Percentiles rank a stretch among this genome's conserved stretches.
Conservation (phyloP, 2,113 vertebrate species). For the Pterocles orientalis region DNA sequence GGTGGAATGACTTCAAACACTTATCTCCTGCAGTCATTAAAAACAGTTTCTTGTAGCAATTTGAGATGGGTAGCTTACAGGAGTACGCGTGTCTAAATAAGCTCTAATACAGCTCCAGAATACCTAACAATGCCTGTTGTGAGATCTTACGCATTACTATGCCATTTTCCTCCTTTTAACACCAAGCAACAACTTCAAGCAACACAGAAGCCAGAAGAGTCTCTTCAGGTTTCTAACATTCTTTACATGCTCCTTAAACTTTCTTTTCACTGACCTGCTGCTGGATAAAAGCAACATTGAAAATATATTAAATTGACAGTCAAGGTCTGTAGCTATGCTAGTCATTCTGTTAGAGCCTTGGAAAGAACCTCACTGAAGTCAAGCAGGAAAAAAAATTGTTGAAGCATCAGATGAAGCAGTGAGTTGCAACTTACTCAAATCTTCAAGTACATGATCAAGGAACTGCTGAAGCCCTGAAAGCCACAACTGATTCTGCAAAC, state of each 20-base stretch:
- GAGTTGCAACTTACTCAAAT: not conserved
- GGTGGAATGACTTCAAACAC: not conserved
- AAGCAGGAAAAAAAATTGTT: conserved; percentile 39
- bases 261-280: not conserved
- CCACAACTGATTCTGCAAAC: not conserved
- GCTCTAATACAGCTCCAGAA: not conserved
- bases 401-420: conserved; percentile 9
- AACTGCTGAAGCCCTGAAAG: conserved; percentile 6
- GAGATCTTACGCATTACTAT: not conserved
- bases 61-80: not conserved
- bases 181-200: not conserved
- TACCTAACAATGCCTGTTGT: not conserved
- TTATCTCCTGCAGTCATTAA: not conserved
- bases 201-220: not conserved
- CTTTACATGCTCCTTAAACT: not conserved
- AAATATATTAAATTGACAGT: conserved; percentile 32
- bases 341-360: conserved; percentile 31
- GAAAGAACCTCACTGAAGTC: conserved; percentile 4
- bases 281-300: not conserved
- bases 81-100: not conserved
- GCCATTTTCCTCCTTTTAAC: not conserved
- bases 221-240: not conserved
- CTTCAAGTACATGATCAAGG: not conserved
- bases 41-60: not conserved
- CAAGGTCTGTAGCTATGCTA: conserved; percentile 8